Conservation (phyloP, 2,113 vertebrate genomes). For the Bos indicus region DNA sequence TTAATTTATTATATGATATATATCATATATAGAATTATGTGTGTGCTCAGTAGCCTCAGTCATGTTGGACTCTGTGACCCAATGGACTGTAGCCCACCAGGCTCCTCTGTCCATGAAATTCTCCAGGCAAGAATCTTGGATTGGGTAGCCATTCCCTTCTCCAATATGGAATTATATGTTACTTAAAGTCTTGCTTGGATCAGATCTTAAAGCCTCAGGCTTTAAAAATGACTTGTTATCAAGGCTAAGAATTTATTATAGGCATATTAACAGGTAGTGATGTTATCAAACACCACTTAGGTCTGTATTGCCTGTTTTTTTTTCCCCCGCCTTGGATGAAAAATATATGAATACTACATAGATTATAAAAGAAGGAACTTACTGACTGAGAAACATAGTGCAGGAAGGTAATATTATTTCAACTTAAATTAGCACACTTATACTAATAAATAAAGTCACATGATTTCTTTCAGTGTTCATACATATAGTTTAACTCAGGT, state of each 20-base stretch:
- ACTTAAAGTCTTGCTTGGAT: not conserved
- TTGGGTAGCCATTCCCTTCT: not conserved
- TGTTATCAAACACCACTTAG: not conserved
- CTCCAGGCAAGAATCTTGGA: not conserved
- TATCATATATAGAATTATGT: not conserved
- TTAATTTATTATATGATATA: not conserved
- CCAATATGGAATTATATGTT: not conserved
- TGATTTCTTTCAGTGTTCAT: not conserved
- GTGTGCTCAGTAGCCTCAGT: not conserved
- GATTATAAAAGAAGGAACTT: not conserved
- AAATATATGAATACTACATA: not conserved
- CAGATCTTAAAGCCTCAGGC: not conserved
- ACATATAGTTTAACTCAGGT: not conserved
- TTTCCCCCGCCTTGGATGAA: fast-evolving
- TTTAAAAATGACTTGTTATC: not conserved
- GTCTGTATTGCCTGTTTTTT: not conserved
- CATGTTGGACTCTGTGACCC: not conserved
- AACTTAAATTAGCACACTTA: not conserved
- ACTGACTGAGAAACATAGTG: not conserved
- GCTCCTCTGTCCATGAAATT: not conserved
- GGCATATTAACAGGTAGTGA: not conserved
- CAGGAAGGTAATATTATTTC: not conserved
- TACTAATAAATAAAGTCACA: not conserved
- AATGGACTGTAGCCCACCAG: not conserved
- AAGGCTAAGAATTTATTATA: not conserved